Evolutionary conservation across 2,797 vertebrate genomes (phyloP), one percentile per base, ranked within the genome.

Genomic region (Epinephelus malabaricus): DNA sequence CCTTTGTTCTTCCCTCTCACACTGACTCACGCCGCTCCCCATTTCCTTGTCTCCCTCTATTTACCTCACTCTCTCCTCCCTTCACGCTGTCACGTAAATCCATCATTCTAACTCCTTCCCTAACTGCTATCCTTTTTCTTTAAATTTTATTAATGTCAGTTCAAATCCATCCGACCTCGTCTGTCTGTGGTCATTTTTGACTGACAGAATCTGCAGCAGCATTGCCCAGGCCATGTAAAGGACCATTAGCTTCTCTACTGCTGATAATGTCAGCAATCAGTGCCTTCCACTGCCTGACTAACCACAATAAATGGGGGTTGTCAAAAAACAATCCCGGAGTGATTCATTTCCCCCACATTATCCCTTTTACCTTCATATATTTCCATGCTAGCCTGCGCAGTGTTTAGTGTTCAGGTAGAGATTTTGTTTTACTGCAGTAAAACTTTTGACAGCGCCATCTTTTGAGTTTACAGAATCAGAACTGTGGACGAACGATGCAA

Each of bases 251-350:
- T 51, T 71, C 46, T 69, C 49, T 62, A 54, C 63, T 2, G 67
- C 54, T 58, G 73, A 71, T 70, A 86, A 83, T 82, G 62, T 75
- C 73, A 81, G 60, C 17, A 84, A 88, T 83, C 63, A 84, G 40
- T 43, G 15, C 21, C 43, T 45, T 71, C 68, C 34, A 38, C 38
- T 43, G 12, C 51, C 50, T 18, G 7, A 51, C 69, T 81, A 78
- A 86, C 40, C 0, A 19, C 50, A 60, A 88, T 49, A 72, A 79
- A 82, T 84, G 59, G 8, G 47, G 60, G 47, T 47, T 81, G 77
- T 79, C 82, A 69, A 50, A 50, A 68, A 21, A 65, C 38, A 67
- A 34, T 68, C 19, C 43, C 12, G 11, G 3, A 62, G 58, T 43
- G n/a, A 87, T 85, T 80, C 0, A 81, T 88, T 81, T 25, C 11